These are phyloP conservation scores for Crotophaga sulcirostris DNA, from an alignment of 2,113 vertebrate genomes.

Conservation along the genomic window DNA sequence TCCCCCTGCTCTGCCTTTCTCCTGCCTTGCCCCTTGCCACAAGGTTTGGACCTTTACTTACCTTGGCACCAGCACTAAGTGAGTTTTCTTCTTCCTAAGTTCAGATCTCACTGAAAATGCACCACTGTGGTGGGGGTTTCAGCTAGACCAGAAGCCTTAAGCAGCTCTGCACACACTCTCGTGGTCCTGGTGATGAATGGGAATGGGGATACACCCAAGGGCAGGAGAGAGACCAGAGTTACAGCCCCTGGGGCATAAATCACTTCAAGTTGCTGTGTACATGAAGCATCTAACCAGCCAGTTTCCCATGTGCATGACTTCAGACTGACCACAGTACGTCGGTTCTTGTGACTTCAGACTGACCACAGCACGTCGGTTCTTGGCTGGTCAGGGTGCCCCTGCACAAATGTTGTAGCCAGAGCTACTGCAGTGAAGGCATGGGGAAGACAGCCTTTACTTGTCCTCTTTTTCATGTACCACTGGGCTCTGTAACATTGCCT, in stretches of 20 bases:
- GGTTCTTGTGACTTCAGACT: too few relatives aligned
- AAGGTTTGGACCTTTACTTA: neutral
- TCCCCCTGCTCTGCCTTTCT: neutral
- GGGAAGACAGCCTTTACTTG: neutral
- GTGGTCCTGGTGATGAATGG: neutral
- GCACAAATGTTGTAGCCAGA: fast-evolving
- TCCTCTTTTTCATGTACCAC: fast-evolving
- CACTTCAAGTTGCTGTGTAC: neutral
- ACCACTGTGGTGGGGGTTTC: neutral
- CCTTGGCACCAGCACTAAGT: fast-evolving
- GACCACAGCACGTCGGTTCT: fast-evolving
- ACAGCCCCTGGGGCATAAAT: neutral
- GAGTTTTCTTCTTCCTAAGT: neutral
- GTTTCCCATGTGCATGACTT: fast-evolving
- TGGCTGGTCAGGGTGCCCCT: fast-evolving
- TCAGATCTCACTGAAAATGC: neutral
- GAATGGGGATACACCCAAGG: neutral
- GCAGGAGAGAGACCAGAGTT: neutral
- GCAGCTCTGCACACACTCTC: neutral
- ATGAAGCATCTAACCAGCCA: neutral
- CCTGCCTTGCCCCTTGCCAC: neutral
- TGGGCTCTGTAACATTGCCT: neutral
- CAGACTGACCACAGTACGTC: too few relatives aligned
- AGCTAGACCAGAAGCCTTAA: neutral
- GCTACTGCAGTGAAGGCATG: fast-evolving